A percentile compares a stretch with the other conserved stretches of the same genome.
Evolutionary conservation across 2,113 vertebrate genomes (phyloP).

Genomic region (Monopterus albus): DNA sequence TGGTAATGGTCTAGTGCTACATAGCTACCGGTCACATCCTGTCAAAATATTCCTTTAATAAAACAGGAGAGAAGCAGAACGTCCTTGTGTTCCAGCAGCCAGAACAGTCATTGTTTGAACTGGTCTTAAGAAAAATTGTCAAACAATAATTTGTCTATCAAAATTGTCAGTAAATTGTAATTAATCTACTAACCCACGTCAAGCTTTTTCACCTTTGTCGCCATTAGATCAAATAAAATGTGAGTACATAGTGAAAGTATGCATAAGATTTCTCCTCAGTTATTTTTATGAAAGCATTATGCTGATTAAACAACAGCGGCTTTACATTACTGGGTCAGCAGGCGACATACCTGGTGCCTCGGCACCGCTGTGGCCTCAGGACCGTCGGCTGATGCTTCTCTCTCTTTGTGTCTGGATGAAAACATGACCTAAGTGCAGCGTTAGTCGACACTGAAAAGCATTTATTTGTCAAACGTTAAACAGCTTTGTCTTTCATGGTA

Average conservation of each 20-base stretch:
- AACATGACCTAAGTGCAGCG: neutral
- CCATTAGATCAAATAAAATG: neutral
- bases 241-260: neutral
- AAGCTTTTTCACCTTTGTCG: neutral
- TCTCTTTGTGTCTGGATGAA: neutral
- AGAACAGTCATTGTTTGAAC: too few relatives aligned
- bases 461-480: conserved; percentile 4
- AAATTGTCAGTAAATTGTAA: too few relatives aligned
- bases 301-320: too few relatives aligned
- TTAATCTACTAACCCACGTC: too few relatives aligned
- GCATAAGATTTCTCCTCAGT: neutral
- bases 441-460: neutral
- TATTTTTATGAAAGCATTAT: neutral
- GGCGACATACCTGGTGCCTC: neutral
- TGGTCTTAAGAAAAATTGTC: too few relatives aligned
- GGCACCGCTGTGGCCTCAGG: neutral
- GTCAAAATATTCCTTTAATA: too few relatives aligned
- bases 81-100: too few relatives aligned
- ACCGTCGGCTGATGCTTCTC: neutral
- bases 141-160: too few relatives aligned
- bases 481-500: conserved; percentile 6
- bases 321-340: neutral
- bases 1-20: conserved; percentile 31
- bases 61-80: too few relatives aligned
- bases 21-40: too few relatives aligned